These are phyloP conservation scores for Dryocosmus kuriphilus DNA, from an alignment of 2,888 invertebrate species.

Conservation along the genomic window DNA sequence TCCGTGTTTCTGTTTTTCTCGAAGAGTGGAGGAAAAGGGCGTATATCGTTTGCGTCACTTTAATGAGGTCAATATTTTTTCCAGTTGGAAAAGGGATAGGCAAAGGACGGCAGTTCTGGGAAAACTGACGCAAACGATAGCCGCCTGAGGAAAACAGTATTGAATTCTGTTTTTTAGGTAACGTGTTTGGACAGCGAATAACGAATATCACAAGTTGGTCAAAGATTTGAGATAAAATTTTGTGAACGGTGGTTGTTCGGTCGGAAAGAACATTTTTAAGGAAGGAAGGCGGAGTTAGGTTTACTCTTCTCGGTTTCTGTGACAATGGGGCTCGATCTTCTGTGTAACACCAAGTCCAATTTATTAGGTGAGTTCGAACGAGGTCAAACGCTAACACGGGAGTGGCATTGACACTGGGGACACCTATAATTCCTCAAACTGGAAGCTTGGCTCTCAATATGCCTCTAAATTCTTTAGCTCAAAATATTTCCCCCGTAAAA, in stretches of 20 bases:
- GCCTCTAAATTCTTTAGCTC: constrained; percentile 10
- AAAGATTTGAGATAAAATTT: not conserved
- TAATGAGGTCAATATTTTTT: too few species aligned
- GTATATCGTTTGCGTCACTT: too few species aligned
- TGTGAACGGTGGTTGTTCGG: too few species aligned
- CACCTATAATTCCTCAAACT: constrained; percentile 15
- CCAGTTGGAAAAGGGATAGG: too few species aligned
- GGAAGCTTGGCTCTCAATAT: constrained; percentile 12
- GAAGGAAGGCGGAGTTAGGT: not conserved
- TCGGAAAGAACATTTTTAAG: not conserved
- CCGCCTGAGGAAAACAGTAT: too few species aligned
- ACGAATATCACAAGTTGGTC: not conserved
- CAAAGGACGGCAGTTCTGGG: too few species aligned
- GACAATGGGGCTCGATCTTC: constrained; percentile 7
- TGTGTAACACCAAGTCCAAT: constrained; percentile 8
- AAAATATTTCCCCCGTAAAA: constrained; percentile 25
- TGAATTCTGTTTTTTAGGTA: not conserved
- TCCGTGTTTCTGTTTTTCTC: not conserved
- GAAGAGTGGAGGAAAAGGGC: not conserved
- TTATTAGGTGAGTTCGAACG: constrained; percentile 22
- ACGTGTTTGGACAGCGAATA: not conserved
- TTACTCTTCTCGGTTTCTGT: constrained; percentile 30
- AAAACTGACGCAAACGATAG: too few species aligned
- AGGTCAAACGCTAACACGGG: constrained; percentile 30
- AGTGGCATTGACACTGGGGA: constrained; percentile 22